Base-by-base conservation (phyloP, 2,888 invertebrate genomes). In the Drosophila mayaguana region DNA sequence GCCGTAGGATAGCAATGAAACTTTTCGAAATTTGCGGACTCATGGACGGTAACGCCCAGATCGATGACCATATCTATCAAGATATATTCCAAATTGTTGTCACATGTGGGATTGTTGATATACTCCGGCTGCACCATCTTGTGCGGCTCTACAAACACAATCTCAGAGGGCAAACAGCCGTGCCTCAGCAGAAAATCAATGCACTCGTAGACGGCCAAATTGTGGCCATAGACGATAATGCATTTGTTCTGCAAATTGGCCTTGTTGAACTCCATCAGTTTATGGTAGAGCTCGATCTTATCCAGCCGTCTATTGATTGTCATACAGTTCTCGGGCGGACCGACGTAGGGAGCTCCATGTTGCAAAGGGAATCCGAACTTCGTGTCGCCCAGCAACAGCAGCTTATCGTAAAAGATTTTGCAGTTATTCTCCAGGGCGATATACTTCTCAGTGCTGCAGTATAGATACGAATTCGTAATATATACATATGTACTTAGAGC, bases 211-310 rank as follows among this genome's bases (percentile, higher is more conserved):
- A 86, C 50, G 9, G 78, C 63, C 32, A 90, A 36, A 2, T 69
- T 77, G 3, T 48, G 43, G 9, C 92, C 92, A 56, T 91, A 92
- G 7, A 92, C 56, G 0, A 92, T 20, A 2, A 92, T 71, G 2
- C 16, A 11, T 16, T 59, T 74, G 0, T 22, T 20, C 0, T 36
- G 0, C 2, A 61, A 6, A 1, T 51, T 14, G 20, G 34, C 5
- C 0, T 46, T 25, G 38, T 61, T 61, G 12, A 88, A 46, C 6
- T 82, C 68, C 1, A 60, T 42, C 0, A 92, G n/a, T 57, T 91
- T 91, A 38, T 92, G 80, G 43, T 90, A 91, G 0, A 91, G 75
- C 3, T 83, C 57, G 1, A 92, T 77, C 53, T 88, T 91, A 55
- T 92, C 92, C 38, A 92, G 72, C 0, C 91, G 89, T 4, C 57